Evolutionary conservation across 2,888 invertebrate species (phyloP), one percentile per base, ranked within the genome.

Genomic region (Gandaritis pyraliata): DNA sequence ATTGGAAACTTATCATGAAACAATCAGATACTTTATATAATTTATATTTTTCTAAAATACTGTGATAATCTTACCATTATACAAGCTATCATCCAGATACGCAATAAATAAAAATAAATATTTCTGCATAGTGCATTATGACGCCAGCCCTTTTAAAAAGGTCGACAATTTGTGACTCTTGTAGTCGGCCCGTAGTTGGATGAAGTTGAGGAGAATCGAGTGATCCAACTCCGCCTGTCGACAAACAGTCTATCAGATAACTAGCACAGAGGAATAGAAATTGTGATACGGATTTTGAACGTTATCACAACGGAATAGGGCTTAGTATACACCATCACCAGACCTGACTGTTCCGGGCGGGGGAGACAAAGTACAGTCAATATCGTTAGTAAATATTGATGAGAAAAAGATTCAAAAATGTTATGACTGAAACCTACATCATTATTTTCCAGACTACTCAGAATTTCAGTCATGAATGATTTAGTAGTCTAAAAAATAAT

Each of bases 161-260:
- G 90, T 94, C 18, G 95, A 94, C 66, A 96, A 93, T 82, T 97
- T 97, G 77, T 97, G 96, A 51, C 95, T 95, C 86, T 98, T 98
- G 91, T 97, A 98, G 90, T 99, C 99, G 4, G 96, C 96, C 62
- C 99, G 94, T 30, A 99, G 94, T 85, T 98, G 98, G 72, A 99
- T 97, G 87, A 99, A 99, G 88, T 96, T 98, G 72, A 96, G 94
- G 36, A 99, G 93, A 67, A 98, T 96, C 0, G 97, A 95, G 72
- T 96, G 96, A 82, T 99, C 99, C 82, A 99, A 87, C 79, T 96
- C 96, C 76, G 96, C 96, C 98, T 98, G 93, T 47, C 93, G 94
- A 80, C 70, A 80, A 82, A 79, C 70, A 66, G 54, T 23, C 49
- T 6, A n/a, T 47, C 29, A 61, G 13, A 46, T 38, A 69, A 75